These are phyloP conservation scores for Scyliorhinus canicula DNA, from an alignment of 2,797 vertebrate species.

Conservation along the genomic window DNA sequence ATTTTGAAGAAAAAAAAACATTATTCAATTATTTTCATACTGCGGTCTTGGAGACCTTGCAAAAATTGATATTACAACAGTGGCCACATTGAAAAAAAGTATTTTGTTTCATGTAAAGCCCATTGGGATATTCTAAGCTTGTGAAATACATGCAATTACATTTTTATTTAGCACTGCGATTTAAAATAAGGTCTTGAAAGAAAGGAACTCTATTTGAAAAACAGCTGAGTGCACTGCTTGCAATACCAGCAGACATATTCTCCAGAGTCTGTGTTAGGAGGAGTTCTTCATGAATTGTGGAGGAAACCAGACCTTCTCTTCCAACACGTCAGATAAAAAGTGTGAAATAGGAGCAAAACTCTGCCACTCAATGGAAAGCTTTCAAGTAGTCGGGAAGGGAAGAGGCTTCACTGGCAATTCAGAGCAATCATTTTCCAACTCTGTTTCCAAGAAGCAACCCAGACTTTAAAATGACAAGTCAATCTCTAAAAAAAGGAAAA, in stretches of 20 bases:
- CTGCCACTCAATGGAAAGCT: no score
- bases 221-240: not conserved
- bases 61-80: not conserved
- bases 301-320: not conserved
- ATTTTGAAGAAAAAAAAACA: not conserved
- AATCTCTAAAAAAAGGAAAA: slow-evolving; percentile 61
- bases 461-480: slow-evolving; percentile 71
- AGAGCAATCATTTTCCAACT: not conserved
- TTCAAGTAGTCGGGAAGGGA: not conserved
- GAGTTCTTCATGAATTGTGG: not conserved
- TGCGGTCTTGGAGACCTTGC: not conserved
- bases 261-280: not conserved
- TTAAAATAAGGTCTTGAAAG: not conserved
- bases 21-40: not conserved
- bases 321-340: not conserved
- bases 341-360: not conserved
- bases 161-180: not conserved
- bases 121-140: not conserved
- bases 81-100: not conserved
- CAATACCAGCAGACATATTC: not conserved
- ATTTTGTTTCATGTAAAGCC: not conserved
- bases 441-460: slow-evolving; percentile 66
- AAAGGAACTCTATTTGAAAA: not conserved
- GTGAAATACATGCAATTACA: not conserved
- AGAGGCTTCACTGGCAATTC: not conserved